These are phyloP conservation scores for Centruroides sculpturatus DNA, from an alignment of 1,140 invertebrate genomes.

Conservation along the genomic window DNA sequence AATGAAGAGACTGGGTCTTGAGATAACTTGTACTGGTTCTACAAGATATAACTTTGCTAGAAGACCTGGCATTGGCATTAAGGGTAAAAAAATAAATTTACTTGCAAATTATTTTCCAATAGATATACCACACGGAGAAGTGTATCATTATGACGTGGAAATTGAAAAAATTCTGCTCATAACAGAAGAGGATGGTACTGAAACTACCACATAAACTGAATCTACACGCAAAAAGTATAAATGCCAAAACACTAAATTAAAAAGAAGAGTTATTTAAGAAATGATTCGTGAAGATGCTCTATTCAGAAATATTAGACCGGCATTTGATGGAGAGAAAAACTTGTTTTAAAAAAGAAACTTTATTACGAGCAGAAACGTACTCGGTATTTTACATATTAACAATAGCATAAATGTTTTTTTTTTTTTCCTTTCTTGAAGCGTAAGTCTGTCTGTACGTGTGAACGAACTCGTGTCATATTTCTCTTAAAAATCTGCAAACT, in stretches of 20 bases:
- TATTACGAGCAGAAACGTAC: no score
- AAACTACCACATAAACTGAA: no score
- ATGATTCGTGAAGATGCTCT: neutral
- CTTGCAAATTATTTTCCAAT: conserved; percentile 1
- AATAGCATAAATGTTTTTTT: no score
- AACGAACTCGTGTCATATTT: no score
- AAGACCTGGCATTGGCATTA: neutral
- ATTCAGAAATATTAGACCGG: neutral
- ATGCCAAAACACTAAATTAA: neutral
- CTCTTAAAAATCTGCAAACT: no score
- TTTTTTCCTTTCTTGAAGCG: no score
- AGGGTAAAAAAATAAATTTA: conserved; percentile 3
- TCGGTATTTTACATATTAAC: no score
- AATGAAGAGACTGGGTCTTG: no score
- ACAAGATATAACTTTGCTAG: neutral
- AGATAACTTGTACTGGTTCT: no score
- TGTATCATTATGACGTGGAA: conserved; percentile 12
- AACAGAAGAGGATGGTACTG: neutral
- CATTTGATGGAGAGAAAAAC: conserved; percentile 8
- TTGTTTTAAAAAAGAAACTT: no score
- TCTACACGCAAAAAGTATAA: neutral
- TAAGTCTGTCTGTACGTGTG: no score
- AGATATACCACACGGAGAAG: conserved; percentile 3
- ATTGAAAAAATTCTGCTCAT: neutral
- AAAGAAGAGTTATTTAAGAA: conserved; percentile 1